A percentile compares a stretch with the other conserved stretches of the same genome.
phyloP scores from a whole-genome alignment of 2,797 vertebrate genomes.

The Lagocephalus sceleratus region DNA sequence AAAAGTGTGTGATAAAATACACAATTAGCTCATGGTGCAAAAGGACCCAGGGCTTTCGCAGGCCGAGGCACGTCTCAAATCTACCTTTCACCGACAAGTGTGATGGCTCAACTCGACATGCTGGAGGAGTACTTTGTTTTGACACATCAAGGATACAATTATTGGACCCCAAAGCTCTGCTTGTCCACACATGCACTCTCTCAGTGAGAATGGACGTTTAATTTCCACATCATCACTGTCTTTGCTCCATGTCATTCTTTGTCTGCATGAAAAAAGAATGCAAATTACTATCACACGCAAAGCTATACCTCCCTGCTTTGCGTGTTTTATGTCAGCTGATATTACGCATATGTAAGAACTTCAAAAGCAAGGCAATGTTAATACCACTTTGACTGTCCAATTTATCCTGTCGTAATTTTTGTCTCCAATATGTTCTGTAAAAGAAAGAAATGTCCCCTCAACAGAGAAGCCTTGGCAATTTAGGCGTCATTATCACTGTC shows the following conservation, averaged over 20 bases:
- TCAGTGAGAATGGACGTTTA: conserved; percentile 43
- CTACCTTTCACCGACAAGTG: conserved; percentile 53
- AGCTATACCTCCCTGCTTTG: conserved; percentile 24
- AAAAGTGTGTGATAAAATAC: conserved; percentile 74
- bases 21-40: conserved; percentile 70
- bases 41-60: conserved; percentile 60
- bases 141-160: conserved; percentile 96
- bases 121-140: conserved; percentile 70
- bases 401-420: conserved; percentile 54
- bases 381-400: conserved; percentile 64
- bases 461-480: conserved; percentile 47
- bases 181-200: conserved; percentile 91
- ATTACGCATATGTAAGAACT: conserved; percentile 49
- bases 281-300: conserved; percentile 22
- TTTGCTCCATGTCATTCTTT: conserved; percentile 8
- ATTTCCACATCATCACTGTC: conserved; percentile 35
- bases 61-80: conserved; percentile 68
- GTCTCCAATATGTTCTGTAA: conserved; percentile 56
- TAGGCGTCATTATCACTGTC: conserved; percentile 57
- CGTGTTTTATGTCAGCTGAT: conserved; percentile 48
- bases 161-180: conserved; percentile 85
- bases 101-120: conserved; percentile 41
- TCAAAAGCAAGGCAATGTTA: conserved; percentile 66
- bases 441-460: conserved; percentile 47
- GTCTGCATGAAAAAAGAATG: conserved; percentile 10